These are phyloP conservation scores for Physocephala rufipes DNA, from an alignment of 2,888 invertebrate species.

Conservation along the genomic window DNA sequence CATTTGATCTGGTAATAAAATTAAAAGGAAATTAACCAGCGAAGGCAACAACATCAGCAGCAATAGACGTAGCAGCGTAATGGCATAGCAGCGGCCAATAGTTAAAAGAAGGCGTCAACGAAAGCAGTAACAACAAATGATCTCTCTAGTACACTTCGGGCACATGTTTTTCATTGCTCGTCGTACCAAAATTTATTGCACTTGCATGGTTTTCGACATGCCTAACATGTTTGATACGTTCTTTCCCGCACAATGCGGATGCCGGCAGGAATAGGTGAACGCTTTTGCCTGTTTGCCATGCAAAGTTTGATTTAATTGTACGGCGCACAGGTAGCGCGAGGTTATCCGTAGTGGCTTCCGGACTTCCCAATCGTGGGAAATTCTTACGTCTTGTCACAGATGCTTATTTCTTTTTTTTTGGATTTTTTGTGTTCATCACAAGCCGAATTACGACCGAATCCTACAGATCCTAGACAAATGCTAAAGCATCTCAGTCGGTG, in stretches of 20 bases:
- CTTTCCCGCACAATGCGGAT: not conserved
- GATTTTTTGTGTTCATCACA: not conserved
- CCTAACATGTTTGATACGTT: conserved; percentile 22
- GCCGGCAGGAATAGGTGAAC: too few relatives aligned
- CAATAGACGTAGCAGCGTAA: too few relatives aligned
- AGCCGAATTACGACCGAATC: not conserved
- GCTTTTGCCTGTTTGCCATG: not conserved
- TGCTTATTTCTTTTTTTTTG: not conserved
- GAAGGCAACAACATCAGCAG: not conserved
- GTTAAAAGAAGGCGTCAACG: conserved; percentile 11
- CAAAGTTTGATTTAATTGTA: not conserved
- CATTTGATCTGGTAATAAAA: not conserved
- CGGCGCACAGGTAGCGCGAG: too few relatives aligned
- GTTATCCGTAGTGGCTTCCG: not conserved
- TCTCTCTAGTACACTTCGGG: not conserved
- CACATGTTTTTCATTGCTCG: conserved; percentile 9
- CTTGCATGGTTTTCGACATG: conserved; percentile 12
- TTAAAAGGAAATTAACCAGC: not conserved
- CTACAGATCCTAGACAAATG: conserved; percentile 13
- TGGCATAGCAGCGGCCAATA: too few relatives aligned
- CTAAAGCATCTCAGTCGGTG: too few relatives aligned
- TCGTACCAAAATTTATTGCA: conserved; percentile 20
- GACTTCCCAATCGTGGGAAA: conserved; percentile 18
- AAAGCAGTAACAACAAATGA: not conserved
- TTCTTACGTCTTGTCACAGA: conserved; percentile 14